Evolutionary conservation across 2,888 invertebrate species (phyloP), one percentile per base, ranked within the genome.

Genomic region (Lochmaea crataegi): DNA sequence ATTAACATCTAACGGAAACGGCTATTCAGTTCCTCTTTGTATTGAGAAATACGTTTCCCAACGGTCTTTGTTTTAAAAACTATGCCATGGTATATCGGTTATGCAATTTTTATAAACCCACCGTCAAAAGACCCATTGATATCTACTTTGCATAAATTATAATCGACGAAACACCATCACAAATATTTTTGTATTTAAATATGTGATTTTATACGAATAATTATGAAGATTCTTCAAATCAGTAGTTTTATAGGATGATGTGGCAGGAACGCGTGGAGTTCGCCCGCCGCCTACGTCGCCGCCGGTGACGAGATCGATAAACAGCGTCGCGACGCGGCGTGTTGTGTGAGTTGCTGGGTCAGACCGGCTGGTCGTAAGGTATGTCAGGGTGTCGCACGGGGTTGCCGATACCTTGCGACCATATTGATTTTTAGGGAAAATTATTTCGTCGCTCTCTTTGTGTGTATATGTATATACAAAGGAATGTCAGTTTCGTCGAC

Each of bases 241-340:
- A 22, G n/a, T 41, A 1, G n/a, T 2, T n/a, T 14, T 56, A 53
- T 32, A 56, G 32, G 38, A 22, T n/a, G 48, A 61, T 22, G 18
- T 72, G 72, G 72, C 74, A 66, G 65, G 41, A 14, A 10, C n/a
- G 68, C 68, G 72, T 70, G 68, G 68, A 65, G 72, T 74, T 75
- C 69, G 72, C 26, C n/a, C 51, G 65, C 26, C 65, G 65, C 65
- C 53, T 18, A 14, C 58, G 65, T 32, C 51, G 51, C 26, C 65
- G 65, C 14, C 65, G 77, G 75, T 75, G 77, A 70, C 64, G 75
- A 74, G 78, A 79, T 79, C 80, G 78, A 79, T 79, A 78, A 69
- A 68, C 71, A 74, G 64, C 79, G 79, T 64, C 79, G 79, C 76
- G 74, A 72, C 74, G 77, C 78, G 60, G 68, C 73, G 75, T 76